Percentiles rank a stretch among this genome's conserved stretches.
These are phyloP conservation scores for Heliconius hermathena DNA, from an alignment of 1,140 invertebrate genomes.

Conservation along the genomic window DNA sequence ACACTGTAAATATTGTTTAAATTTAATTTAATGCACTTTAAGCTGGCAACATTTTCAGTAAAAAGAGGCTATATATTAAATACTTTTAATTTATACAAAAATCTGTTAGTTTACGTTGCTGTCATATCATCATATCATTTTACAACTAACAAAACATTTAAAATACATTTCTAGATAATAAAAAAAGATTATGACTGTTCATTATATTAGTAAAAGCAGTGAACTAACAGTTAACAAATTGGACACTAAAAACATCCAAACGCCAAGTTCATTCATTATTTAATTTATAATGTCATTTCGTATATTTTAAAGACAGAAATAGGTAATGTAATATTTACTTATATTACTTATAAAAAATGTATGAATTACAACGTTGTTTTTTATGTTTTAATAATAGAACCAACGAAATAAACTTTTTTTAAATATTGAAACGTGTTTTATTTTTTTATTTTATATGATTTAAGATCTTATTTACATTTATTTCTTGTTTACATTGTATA, in stretches of 20 bases:
- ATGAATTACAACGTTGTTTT: slow-evolving; percentile 11
- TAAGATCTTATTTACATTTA: neutral
- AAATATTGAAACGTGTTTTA: slow-evolving; percentile 8
- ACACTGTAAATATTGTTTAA: neutral
- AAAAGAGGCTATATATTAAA: neutral
- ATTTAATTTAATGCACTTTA: neutral
- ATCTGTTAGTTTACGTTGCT: neutral
- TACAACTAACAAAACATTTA: neutral
- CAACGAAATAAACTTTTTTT: slow-evolving; percentile 16
- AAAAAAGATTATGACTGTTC: neutral
- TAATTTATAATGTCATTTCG: neutral
- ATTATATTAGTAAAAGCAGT: neutral
- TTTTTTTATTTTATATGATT: neutral
- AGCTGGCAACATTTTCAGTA: neutral
- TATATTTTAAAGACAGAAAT: slow-evolving; percentile 4
- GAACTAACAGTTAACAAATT: neutral
- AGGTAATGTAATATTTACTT: neutral
- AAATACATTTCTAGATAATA: neutral
- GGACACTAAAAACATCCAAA: neutral
- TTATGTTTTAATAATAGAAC: slow-evolving; percentile 22
- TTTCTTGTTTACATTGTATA: too few species aligned
- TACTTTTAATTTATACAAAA: neutral
- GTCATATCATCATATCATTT: neutral
- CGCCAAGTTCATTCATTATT: neutral
- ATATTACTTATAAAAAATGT: neutral